Conservation (phyloP, 1,140 invertebrate species). For the Potamilus streckersoni region DNA sequence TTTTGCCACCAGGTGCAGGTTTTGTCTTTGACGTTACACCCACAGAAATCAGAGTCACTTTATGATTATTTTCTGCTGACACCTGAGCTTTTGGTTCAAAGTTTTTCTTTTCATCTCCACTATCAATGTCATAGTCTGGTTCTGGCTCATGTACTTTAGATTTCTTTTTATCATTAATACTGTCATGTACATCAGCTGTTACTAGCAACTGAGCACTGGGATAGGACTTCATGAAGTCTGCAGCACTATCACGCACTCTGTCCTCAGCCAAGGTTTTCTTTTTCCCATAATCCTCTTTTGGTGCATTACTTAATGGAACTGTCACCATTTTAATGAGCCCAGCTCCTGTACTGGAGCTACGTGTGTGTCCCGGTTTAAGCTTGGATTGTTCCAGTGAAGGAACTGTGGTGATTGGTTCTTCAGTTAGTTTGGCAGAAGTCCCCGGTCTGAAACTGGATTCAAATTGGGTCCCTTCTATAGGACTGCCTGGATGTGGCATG, state of each 20-base stretch:
- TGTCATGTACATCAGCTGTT: constrained; percentile 54
- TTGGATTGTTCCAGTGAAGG: constrained; percentile 38
- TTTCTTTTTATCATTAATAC: constrained; percentile 23
- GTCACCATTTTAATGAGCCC: constrained; percentile 17
- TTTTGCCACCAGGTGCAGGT: constrained; percentile 22
- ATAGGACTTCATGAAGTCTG: constrained; percentile 59
- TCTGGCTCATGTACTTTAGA: constrained; percentile 49
- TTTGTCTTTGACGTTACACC: constrained; percentile 28
- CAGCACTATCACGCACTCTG: constrained; percentile 55
- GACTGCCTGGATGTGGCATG: constrained; percentile 19
- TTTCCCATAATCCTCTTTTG: constrained; percentile 24
- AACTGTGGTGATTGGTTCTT: constrained; percentile 41
- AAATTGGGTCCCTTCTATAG: constrained; percentile 42
- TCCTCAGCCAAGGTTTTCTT: constrained; percentile 60
- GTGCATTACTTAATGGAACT: constrained; percentile 17
- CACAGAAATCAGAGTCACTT: constrained; percentile 54
- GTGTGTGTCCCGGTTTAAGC: constrained; percentile 35
- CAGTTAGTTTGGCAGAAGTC: constrained; percentile 48
- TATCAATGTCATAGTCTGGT: constrained; percentile 59
- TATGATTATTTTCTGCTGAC: constrained; percentile 25
- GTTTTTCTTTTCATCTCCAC: constrained; percentile 41
- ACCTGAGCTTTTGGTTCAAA: constrained; percentile 11
- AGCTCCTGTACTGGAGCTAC: constrained; percentile 40
- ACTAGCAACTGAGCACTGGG: constrained; percentile 62
- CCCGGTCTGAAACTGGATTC: constrained; percentile 66